Evolutionary conservation across 2,888 invertebrate genomes (phyloP).

Genomic region (Chrysodeixis includens): DNA sequence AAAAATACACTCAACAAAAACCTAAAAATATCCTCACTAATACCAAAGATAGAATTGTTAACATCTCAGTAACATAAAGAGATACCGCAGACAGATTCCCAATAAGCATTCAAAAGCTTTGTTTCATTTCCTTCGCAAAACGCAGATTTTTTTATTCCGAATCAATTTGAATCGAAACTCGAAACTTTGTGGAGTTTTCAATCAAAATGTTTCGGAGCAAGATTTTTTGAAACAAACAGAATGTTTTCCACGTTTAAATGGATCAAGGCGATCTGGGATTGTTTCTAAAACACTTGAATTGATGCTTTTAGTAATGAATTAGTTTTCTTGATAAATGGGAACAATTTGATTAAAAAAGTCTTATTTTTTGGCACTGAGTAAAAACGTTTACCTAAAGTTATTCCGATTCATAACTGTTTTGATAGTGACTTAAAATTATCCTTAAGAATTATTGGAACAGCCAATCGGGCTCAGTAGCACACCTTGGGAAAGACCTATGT

Average conservation of each 20-base stretch:
- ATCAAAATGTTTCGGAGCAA: constrained; percentile 45
- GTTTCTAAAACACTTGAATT: constrained; percentile 12
- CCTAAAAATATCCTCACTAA: neutral
- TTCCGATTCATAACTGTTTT: no score
- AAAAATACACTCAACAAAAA: no score
- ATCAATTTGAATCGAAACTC: constrained; percentile 46
- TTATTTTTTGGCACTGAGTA: no score
- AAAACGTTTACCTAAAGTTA: no score
- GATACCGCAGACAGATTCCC: constrained; percentile 11
- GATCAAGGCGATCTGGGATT: constrained; percentile 27
- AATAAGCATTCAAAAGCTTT: constrained; percentile 26
- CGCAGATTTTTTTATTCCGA: constrained; percentile 39
- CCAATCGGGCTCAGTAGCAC: no score
- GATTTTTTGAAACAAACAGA: constrained; percentile 25
- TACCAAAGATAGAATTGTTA: neutral
- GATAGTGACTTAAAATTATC: no score
- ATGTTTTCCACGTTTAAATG: constrained; percentile 21
- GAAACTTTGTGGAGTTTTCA: constrained; percentile 49
- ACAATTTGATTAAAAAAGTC: no score
- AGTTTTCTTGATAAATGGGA: no score
- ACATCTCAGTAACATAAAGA: constrained; percentile 1
- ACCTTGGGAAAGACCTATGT: no score
- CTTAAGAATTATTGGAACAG: no score
- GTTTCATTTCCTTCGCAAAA: constrained; percentile 34
- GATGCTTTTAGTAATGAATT: neutral